Conservation (phyloP, 1,140 invertebrate species). For the Sinella curviseta region DNA sequence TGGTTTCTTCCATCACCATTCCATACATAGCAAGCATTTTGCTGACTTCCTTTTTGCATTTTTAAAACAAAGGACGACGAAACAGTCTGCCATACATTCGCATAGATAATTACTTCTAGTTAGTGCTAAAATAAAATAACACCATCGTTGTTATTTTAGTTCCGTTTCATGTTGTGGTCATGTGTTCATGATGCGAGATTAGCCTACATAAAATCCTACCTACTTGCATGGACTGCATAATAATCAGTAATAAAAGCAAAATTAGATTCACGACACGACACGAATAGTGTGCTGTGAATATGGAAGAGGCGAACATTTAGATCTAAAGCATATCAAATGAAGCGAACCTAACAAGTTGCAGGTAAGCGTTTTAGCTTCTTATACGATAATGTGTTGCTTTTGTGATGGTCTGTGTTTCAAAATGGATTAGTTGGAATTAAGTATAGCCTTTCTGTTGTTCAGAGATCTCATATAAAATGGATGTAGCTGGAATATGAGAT, state of each 20-base stretch:
- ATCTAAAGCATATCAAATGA: not conserved
- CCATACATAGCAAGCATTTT: not conserved
- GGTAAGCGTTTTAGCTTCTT: too few relatives aligned
- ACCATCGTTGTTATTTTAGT: too few relatives aligned
- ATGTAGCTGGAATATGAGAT: not conserved
- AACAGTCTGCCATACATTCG: not conserved
- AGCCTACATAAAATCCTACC: not conserved
- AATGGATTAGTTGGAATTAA: not conserved
- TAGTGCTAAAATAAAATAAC: too few relatives aligned
- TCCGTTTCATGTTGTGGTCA: not conserved
- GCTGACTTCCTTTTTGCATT: not conserved
- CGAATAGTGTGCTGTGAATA: not conserved
- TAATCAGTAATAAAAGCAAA: not conserved
- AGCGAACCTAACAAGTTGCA: too few relatives aligned
- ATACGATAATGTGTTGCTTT: too few relatives aligned
- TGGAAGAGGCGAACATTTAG: too few relatives aligned
- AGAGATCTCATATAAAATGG: not conserved
- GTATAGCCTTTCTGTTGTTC: not conserved
- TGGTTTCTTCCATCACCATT: too few relatives aligned
- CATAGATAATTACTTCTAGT: too few relatives aligned
- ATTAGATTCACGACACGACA: not conserved
- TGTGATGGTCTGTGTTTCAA: too few relatives aligned
- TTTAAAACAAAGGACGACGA: not conserved
- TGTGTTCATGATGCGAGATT: not conserved
- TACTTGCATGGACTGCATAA: not conserved